Conservation (phyloP, 2,797 vertebrate species). For the Hoplostethus mediterraneus region DNA sequence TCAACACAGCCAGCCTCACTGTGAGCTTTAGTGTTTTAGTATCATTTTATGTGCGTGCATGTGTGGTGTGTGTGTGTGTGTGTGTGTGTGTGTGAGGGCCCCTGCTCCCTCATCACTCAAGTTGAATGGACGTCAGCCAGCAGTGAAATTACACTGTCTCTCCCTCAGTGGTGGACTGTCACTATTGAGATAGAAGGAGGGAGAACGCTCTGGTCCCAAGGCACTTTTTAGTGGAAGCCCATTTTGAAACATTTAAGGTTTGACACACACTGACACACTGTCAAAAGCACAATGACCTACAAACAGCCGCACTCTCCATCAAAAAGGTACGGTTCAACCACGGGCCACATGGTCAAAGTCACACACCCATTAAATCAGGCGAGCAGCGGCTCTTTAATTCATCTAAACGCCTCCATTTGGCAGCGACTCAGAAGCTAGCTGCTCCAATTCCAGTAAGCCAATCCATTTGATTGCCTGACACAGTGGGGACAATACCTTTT, state of each 20-base stretch:
- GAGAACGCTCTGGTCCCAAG: constrained; percentile 75
- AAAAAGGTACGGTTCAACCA: constrained; percentile 54
- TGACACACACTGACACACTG: constrained; percentile 75
- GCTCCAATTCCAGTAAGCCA: constrained; percentile 60
- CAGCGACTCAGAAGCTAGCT: constrained; percentile 47
- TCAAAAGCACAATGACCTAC: constrained; percentile 80
- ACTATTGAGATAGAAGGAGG: constrained; percentile 66
- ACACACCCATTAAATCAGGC: constrained; percentile 57
- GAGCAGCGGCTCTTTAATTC: constrained; percentile 46
- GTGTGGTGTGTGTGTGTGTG: constrained; percentile 26
- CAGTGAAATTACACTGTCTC: constrained; percentile 85
- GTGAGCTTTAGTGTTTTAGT: constrained; percentile 66
- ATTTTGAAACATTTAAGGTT: constrained; percentile 78
- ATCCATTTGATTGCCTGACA: constrained; percentile 57
- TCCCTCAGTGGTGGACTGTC: constrained; percentile 76
- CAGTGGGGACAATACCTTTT: constrained; percentile 40
- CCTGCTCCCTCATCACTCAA: constrained; percentile 77
- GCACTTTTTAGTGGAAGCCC: constrained; percentile 64
- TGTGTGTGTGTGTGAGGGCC: constrained; percentile 42
- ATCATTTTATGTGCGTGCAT: constrained; percentile 50
- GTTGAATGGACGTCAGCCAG: constrained; percentile 75
- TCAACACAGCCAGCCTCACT: constrained; percentile 71
- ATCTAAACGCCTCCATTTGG: constrained; percentile 60
- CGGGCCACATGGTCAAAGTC: constrained; percentile 46
- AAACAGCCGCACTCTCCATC: constrained; percentile 67